phyloP scores from a whole-genome alignment of 2,888 invertebrate species.

The Clostera curtula region DNA sequence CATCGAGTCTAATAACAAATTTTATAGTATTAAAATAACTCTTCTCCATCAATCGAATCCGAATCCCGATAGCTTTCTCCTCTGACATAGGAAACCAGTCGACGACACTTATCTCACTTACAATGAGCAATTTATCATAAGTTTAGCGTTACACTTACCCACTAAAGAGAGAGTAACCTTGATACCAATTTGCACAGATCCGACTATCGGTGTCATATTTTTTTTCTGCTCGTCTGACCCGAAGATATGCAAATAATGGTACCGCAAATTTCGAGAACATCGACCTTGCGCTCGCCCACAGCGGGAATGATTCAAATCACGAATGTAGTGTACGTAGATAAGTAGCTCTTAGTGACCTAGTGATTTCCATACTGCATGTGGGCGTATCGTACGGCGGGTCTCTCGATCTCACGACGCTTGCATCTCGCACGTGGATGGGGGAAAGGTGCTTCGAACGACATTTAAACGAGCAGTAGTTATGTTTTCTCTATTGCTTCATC shows the following conservation, averaged over 20 bases:
- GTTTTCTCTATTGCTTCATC: no score
- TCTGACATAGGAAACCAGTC: slow-evolving; percentile 66
- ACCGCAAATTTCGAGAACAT: slow-evolving; percentile 68
- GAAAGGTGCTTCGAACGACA: no score
- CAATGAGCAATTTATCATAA: slow-evolving; percentile 71
- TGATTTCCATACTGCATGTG: slow-evolving; percentile 63
- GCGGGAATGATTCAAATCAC: slow-evolving; percentile 49
- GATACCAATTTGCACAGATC: slow-evolving; percentile 63
- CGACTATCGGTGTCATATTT: slow-evolving; percentile 66
- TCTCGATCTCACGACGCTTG: no score
- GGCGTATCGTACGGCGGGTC: slow-evolving; percentile 33
- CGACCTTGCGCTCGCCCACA: slow-evolving; percentile 68
- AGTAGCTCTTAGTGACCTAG: slow-evolving; percentile 67
- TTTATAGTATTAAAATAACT: no score
- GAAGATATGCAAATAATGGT: slow-evolving; percentile 65
- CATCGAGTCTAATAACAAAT: no score
- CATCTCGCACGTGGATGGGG: no score
- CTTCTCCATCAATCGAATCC: no score
- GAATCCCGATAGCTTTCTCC: slow-evolving; percentile 62
- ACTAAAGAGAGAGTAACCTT: slow-evolving; percentile 64
- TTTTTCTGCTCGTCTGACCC: slow-evolving; percentile 44
- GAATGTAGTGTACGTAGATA: slow-evolving; percentile 43
- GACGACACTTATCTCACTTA: slow-evolving; percentile 64
- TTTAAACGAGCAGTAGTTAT: no score
- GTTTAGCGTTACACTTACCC: slow-evolving; percentile 71